Evolutionary conservation across 2,113 vertebrate genomes (phyloP).

Genomic region (Oreochromis spilurus): DNA sequence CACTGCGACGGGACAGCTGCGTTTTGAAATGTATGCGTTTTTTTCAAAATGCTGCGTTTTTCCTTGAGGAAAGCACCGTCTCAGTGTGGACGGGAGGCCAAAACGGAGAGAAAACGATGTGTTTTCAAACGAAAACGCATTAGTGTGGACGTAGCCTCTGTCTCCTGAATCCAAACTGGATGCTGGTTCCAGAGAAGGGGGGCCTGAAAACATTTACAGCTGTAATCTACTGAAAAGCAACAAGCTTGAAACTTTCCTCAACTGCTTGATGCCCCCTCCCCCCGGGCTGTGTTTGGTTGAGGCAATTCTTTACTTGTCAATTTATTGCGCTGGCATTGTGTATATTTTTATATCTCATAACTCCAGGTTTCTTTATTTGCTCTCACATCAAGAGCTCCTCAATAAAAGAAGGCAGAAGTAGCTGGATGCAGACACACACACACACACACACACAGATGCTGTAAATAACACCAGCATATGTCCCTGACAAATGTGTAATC

Average conservation of each 20-base stretch:
- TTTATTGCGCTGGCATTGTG: neutral
- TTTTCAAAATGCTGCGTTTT: too few species aligned
- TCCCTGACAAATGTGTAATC: neutral
- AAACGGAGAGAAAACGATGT: too few species aligned
- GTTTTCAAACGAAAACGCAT: too few species aligned
- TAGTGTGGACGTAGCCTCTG: neutral
- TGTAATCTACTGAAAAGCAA: neutral
- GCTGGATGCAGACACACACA: neutral
- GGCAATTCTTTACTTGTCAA: neutral
- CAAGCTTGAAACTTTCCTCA: neutral
- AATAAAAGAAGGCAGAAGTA: neutral
- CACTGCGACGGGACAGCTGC: too few species aligned
- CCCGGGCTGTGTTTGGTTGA: neutral
- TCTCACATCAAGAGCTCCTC: neutral
- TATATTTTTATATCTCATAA: neutral
- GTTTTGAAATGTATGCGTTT: too few species aligned
- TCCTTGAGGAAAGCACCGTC: too few species aligned
- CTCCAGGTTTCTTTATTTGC: neutral
- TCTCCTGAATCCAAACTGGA: neutral
- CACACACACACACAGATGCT: neutral
- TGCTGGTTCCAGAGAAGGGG: neutral
- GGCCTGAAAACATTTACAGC: neutral
- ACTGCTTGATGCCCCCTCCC: neutral
- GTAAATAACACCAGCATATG: slow-evolving; percentile 25
- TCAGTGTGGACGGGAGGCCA: too few species aligned